These are phyloP conservation scores for Pristiophorus japonicus DNA, from an alignment of 2,113 vertebrate species.

Conservation along the genomic window DNA sequence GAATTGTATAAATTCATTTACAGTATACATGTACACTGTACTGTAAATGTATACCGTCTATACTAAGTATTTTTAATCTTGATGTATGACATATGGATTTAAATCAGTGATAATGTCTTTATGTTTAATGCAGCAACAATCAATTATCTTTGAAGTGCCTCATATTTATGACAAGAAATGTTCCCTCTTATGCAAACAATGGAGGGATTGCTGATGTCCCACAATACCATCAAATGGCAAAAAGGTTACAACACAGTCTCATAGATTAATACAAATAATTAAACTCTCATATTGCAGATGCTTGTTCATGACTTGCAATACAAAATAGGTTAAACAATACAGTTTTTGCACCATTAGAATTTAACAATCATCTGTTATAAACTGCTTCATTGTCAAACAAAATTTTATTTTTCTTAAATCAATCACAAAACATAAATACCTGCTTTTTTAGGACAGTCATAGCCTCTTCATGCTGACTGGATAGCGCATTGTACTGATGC, in stretches of 20 bases:
- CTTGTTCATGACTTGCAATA: not conserved
- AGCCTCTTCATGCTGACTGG: constrained; percentile 68
- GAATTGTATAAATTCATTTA: not conserved
- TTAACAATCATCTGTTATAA: not conserved
- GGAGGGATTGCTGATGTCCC: not conserved
- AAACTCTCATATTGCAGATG: not conserved
- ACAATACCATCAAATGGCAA: not conserved
- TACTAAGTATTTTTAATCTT: not conserved
- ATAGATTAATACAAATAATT: not conserved
- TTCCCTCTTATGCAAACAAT: not conserved
- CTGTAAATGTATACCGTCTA: no score
- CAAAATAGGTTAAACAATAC: not conserved
- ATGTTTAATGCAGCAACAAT: not conserved
- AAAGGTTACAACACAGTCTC: not conserved
- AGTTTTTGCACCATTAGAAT: not conserved
- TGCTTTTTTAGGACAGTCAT: constrained; percentile 70
- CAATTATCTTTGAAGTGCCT: not conserved
- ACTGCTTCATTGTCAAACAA: constrained; percentile 10
- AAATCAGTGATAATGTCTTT: not conserved
- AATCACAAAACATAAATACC: constrained; percentile 52
- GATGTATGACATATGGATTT: not conserved
- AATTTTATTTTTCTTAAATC: not conserved
- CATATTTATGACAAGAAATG: not conserved
- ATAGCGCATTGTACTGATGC: constrained; percentile 57
- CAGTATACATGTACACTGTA: not conserved